Evolutionary conservation across 2,888 invertebrate genomes (phyloP), one percentile per base, ranked within the genome.

Genomic region (Meliscaeva auricollis): DNA sequence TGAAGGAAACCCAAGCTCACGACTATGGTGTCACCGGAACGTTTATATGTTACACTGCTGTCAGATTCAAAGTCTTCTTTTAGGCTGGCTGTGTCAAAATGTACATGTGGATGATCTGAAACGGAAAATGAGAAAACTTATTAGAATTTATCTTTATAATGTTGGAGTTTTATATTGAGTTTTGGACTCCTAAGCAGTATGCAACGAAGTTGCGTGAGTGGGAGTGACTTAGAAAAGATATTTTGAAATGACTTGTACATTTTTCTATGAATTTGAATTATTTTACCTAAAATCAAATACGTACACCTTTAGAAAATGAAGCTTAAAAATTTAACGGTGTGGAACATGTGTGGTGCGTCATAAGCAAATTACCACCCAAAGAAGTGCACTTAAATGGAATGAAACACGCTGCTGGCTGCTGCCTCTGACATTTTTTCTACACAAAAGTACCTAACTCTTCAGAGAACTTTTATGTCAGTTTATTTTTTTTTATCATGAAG

Each of bases 1-100:
- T 92, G 92, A 52, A 92, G 89, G 88, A 92, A 92, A 13, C 92
- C 92, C 87, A 92, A 83, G 83, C 91, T 92, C 17, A 92, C 89
- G 38, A 89, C 88, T 66, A 92, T 91, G 26, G 90, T 91, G 66
- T 92, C 91, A n/a, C 91, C 91, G n/a, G 91, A 89, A 22, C 91
- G 89, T 79, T 92, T 91, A 87, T 92, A 92, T 75, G 91, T 92
- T n/a, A 92, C 91, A 80, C 90, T 89, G 79, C 89, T 90, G 73
- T 91, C 92, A 13, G 90, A 89, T 81, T 91, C 91, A 52, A 90
- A 91, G 77, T 90, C 91, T 84, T 91, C 91, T 88, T 92, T 92
- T 17, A 92, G 87, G 26, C 89, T 90, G 60, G 89, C 83, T 56
- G 89, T 88, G 87, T 92, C 92, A 62, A 92, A 92, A 83, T 92